Conservation (phyloP, 2,113 vertebrate genomes). For the Triplophysa rosa region DNA sequence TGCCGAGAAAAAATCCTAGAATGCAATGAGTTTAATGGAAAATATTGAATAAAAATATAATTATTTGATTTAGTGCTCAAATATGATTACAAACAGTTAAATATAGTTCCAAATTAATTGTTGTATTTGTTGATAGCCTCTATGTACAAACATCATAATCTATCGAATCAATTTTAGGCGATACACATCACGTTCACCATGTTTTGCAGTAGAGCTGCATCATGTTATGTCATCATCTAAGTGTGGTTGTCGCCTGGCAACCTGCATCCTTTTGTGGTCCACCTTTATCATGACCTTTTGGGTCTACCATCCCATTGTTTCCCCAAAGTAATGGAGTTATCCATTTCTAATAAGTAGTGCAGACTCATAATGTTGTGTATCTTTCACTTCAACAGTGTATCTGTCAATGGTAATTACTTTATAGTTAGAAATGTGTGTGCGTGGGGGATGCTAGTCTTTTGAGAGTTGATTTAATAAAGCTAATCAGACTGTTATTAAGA, state of each 20-base stretch:
- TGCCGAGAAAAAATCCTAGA: no score
- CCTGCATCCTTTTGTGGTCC: not conserved
- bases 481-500: constrained; percentile 15
- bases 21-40: no score
- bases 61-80: no score
- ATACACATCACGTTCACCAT: no score
- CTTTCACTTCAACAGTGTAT: not conserved
- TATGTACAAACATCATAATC: no score
- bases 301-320: not conserved
- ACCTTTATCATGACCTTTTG: not conserved
- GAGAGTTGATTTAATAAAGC: constrained; percentile 20
- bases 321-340: not conserved
- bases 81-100: no score
- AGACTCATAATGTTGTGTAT: no score
- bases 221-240: not conserved
- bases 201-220: no score
- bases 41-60: no score
- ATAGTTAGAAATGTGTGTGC: constrained; percentile 6
- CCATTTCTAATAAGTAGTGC: not conserved
- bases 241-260: not conserved
- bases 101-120: no score
- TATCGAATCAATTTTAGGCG: no score
- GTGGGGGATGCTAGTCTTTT: constrained; percentile 1
- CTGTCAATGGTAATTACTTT: constrained; percentile 18
- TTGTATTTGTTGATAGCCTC: no score